A percentile compares a stretch with the other conserved stretches of the same genome.
phyloP scores from a whole-genome alignment of 2,113 vertebrate species.

The Delphinus delphis region DNA sequence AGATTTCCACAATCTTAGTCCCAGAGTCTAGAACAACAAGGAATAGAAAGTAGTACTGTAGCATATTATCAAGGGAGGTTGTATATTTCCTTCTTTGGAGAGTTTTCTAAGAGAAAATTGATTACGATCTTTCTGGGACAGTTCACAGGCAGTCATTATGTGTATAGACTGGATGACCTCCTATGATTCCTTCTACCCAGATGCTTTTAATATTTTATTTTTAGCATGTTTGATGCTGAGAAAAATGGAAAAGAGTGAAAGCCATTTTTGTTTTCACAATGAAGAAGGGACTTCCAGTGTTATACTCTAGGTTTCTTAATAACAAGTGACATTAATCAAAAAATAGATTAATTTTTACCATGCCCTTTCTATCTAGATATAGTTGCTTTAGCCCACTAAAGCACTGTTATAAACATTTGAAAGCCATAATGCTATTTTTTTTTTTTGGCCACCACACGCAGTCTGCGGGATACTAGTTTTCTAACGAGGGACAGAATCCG shows the following conservation, averaged over 20 bases:
- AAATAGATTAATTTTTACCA: background rate
- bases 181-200: background rate
- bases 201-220: conserved; percentile 37
- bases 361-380: background rate
- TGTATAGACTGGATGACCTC: background rate
- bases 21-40: background rate
- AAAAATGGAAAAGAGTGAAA: conserved; percentile 10
- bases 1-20: conserved; percentile 32
- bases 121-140: conserved; percentile 44
- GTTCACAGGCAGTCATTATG: background rate
- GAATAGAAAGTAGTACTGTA: conserved; percentile 42
- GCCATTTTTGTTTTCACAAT: background rate
- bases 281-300: background rate
- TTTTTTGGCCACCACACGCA: background rate
- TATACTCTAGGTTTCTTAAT: background rate
- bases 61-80: background rate
- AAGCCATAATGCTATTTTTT: background rate
- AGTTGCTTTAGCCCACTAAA: background rate
- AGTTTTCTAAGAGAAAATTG: conserved; percentile 42
- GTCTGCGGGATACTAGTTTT: background rate
- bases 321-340: background rate
- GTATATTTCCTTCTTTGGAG: conserved; percentile 21
- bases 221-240: background rate
- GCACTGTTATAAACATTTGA: background rate
- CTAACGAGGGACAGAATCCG: background rate